Conservation (phyloP, 2,888 invertebrate species). For the Cerastoderma edule region DNA sequence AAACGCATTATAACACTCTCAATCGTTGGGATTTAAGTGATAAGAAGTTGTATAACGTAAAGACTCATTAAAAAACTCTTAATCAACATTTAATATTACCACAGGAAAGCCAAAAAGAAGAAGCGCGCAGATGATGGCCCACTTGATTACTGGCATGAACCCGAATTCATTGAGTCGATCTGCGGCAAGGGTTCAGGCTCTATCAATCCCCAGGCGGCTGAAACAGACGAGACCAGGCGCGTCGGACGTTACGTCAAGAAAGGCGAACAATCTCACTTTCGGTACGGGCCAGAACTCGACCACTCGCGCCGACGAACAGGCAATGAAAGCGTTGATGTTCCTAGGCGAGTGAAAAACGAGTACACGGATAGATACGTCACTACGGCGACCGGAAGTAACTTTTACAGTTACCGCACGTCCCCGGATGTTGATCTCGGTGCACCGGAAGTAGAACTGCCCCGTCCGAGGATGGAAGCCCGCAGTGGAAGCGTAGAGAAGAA, state of each 20-base stretch:
- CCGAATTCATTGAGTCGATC: slow-evolving; percentile 38
- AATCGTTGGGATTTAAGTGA: no score
- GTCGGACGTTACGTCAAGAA: neutral
- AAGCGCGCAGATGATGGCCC: slow-evolving; percentile 26
- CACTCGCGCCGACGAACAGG: neutral
- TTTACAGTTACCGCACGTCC: slow-evolving; percentile 33
- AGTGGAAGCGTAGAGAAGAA: slow-evolving; percentile 4
- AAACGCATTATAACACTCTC: no score
- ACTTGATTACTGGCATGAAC: slow-evolving; percentile 44
- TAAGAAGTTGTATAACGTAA: no score
- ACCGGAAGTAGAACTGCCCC: slow-evolving; percentile 1
- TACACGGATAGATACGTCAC: slow-evolving; percentile 38
- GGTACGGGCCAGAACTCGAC: neutral
- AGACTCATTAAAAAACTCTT: no score
- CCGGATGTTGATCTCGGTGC: slow-evolving; percentile 1
- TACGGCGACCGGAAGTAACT: slow-evolving; percentile 41
- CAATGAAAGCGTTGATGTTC: neutral
- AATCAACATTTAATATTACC: neutral
- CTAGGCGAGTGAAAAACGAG: slow-evolving; percentile 15
- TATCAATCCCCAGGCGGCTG: slow-evolving; percentile 21
- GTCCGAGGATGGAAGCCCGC: neutral
- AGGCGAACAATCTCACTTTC: neutral
- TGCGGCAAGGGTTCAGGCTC: slow-evolving; percentile 26
- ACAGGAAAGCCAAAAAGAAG: slow-evolving; percentile 18
- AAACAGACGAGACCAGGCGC: neutral